Conservation (phyloP, 2,797 vertebrate species). For the Melanotaenia parkinsoni region DNA sequence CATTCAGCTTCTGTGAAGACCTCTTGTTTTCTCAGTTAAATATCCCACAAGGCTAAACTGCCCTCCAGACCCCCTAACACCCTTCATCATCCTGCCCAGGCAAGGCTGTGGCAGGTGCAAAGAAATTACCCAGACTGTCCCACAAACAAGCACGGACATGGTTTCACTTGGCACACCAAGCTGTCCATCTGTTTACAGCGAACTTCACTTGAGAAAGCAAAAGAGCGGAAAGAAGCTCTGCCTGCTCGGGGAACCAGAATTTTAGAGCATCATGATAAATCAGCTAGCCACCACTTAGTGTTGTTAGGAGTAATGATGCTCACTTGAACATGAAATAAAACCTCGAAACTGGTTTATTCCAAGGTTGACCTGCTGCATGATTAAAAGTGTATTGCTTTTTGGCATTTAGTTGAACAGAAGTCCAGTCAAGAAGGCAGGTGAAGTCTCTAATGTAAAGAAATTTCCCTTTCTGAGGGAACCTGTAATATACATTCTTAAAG, state of each 20-base stretch:
- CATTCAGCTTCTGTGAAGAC: constrained; percentile 50
- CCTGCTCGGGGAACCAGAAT: constrained; percentile 54
- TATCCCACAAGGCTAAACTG: constrained; percentile 59
- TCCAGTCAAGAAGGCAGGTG: constrained; percentile 50
- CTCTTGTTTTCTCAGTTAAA: constrained; percentile 49
- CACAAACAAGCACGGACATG: constrained; percentile 82
- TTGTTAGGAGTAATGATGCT: constrained; percentile 82
- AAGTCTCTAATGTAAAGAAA: constrained; percentile 41
- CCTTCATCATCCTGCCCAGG: constrained; percentile 78
- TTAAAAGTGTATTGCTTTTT: constrained; percentile 66
- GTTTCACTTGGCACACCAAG: constrained; percentile 78
- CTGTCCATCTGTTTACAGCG: constrained; percentile 82
- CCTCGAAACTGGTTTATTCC: constrained; percentile 67
- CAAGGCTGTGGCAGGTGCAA: constrained; percentile 78
- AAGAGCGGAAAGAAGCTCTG: constrained; percentile 61
- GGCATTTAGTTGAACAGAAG: constrained; percentile 67
- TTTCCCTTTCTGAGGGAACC: constrained; percentile 59
- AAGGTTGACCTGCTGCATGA: constrained; percentile 68
- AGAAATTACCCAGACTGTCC: constrained; percentile 84
- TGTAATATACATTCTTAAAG: constrained; percentile 63
- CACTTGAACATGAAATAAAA: constrained; percentile 73
- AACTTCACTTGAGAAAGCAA: constrained; percentile 66
- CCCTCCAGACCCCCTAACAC: constrained; percentile 71
- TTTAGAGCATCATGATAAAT: constrained; percentile 69
- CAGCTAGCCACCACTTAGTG: constrained; percentile 62